These are phyloP conservation scores for Dryomyza anilis DNA, from an alignment of 2,888 invertebrate species.

Conservation along the genomic window DNA sequence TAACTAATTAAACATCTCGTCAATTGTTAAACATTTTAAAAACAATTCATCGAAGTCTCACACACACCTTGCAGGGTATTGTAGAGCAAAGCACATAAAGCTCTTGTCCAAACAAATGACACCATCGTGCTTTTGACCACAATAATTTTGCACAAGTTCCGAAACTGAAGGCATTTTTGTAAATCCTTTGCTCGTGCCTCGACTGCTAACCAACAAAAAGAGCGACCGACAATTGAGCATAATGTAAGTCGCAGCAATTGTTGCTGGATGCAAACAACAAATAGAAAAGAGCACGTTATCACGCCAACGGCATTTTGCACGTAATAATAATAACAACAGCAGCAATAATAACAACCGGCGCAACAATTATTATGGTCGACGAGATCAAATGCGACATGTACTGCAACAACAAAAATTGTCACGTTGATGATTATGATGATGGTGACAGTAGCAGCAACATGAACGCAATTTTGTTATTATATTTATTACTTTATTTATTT, in stretches of 20 bases:
- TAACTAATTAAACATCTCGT: too few relatives aligned
- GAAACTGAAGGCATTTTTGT: conserved; percentile 12
- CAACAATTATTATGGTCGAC: neutral
- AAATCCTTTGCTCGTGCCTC: conserved; percentile 29
- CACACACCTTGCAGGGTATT: too few relatives aligned
- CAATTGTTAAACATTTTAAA: too few relatives aligned
- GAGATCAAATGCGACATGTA: neutral
- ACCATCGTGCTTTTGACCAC: neutral
- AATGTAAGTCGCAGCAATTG: neutral
- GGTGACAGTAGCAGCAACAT: neutral
- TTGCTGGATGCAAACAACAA: neutral
- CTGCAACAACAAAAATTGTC: neutral
- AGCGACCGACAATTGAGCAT: neutral
- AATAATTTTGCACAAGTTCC: neutral
- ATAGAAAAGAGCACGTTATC: conserved; percentile 18
- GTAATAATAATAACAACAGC: conserved; percentile 14
- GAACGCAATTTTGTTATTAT: neutral
- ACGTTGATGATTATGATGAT: neutral
- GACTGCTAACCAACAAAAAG: conserved; percentile 9
- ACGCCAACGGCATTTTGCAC: conserved; percentile 25
- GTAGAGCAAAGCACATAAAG: too few relatives aligned
- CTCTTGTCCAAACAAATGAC: too few relatives aligned
- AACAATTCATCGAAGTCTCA: too few relatives aligned
- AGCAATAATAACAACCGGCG: conserved; percentile 20
- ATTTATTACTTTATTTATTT: neutral